Evolutionary conservation across 2,797 vertebrate genomes (phyloP).

Genomic region (Phaenicophaeus curvirostris): DNA sequence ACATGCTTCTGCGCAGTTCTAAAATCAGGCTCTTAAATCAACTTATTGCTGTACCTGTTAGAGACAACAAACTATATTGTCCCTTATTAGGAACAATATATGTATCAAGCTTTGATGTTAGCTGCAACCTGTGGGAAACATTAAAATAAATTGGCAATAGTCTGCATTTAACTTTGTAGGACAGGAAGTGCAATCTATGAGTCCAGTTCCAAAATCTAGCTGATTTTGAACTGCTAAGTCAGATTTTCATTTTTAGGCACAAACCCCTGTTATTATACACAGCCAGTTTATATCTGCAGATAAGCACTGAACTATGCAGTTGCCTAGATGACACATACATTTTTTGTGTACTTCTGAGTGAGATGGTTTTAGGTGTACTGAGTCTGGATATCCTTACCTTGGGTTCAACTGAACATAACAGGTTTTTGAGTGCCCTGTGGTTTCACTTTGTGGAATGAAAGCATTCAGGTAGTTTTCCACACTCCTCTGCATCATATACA

Average conservation of each 20-base stretch:
- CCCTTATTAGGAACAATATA: not conserved
- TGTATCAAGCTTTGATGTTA: not conserved
- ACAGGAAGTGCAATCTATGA: not conserved
- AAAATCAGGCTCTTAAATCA: not conserved
- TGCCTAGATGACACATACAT: not conserved
- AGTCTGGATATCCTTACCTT: not conserved
- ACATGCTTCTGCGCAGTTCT: not conserved
- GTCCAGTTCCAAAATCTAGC: not conserved
- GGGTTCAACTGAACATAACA: not conserved
- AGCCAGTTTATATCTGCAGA: not conserved
- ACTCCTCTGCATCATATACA: not conserved
- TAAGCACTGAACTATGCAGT: not conserved
- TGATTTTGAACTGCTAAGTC: not conserved
- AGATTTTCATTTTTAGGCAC: not conserved
- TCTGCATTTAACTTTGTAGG: not conserved
- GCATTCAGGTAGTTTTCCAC: not conserved
- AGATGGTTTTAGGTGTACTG: not conserved
- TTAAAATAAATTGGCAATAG: not conserved
- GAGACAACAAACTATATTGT: not conserved
- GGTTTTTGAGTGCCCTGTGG: not conserved
- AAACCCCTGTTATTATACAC: not conserved
- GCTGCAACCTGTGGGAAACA: not conserved
- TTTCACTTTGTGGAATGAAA: not conserved
- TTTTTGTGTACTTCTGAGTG: not conserved
- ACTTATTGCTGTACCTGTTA: not conserved